A percentile compares a stretch with the other conserved stretches of the same genome.
Evolutionary conservation across 2,113 vertebrate species (phyloP).

Genomic region (Microtus ochrogaster): DNA sequence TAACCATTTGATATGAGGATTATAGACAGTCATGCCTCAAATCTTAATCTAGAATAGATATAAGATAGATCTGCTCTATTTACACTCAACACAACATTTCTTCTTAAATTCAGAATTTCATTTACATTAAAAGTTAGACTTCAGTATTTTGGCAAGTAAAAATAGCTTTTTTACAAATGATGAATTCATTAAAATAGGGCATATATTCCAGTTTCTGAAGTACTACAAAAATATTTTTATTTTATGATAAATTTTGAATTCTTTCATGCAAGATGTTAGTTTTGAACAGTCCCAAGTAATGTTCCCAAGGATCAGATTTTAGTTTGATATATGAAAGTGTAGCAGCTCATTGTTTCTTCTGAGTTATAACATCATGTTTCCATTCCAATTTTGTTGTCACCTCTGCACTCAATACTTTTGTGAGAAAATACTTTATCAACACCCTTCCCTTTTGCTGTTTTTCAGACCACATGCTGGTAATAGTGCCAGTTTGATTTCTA

Average conservation of each 20-base stretch:
- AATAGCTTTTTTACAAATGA: not conserved
- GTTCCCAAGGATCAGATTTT: conserved; percentile 43
- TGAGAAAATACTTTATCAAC: conserved; percentile 58
- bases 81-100: not conserved
- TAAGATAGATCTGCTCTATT: not conserved
- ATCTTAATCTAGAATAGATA: not conserved
- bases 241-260: conserved; percentile 34
- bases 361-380: conserved; percentile 24
- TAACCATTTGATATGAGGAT: not conserved
- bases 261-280: conserved; percentile 6
- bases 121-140: not conserved
- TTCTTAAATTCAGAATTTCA: not conserved
- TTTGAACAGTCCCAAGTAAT: conserved; percentile 48
- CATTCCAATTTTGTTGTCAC: conserved; percentile 9
- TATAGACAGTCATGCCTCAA: not conserved
- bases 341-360: conserved; percentile 30
- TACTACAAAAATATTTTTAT: conserved; percentile 21
- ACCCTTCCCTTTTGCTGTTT: conserved; percentile 43
- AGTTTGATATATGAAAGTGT: conserved; percentile 40
- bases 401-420: conserved; percentile 26
- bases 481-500: conserved; percentile 50
- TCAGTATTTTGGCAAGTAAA: conserved; percentile 23
- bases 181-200: not conserved
- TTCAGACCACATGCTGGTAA: conserved; percentile 35
- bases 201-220: conserved; percentile 1